Evolutionary conservation across 2,888 invertebrate genomes (phyloP).

Genomic region (Cataglyphis albicans): DNA sequence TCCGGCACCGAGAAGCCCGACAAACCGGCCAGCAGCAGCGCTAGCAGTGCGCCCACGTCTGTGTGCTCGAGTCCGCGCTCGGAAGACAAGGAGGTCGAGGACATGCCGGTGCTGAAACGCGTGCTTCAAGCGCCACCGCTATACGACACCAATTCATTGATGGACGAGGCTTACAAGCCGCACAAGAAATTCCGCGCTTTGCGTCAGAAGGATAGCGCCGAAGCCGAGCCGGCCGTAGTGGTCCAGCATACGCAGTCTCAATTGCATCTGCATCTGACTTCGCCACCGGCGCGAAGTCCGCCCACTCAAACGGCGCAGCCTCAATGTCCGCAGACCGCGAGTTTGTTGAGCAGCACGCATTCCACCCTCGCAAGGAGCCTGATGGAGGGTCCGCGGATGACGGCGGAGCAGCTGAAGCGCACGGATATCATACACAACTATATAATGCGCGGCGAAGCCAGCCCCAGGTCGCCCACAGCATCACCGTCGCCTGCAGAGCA

Average conservation of each 20-base stretch:
- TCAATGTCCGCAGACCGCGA: slow-evolving; percentile 85
- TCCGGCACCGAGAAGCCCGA: slow-evolving; percentile 96
- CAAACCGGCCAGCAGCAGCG: slow-evolving; percentile 89
- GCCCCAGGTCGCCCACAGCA: slow-evolving; percentile 82
- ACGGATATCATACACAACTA: slow-evolving; percentile 97
- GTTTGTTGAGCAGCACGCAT: slow-evolving; percentile 93
- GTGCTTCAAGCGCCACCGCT: slow-evolving; percentile 97
- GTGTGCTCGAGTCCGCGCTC: slow-evolving; percentile 95
- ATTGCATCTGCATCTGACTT: slow-evolving; percentile 86
- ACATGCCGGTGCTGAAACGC: slow-evolving; percentile 97
- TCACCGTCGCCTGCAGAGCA: slow-evolving; percentile 87
- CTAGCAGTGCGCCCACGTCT: slow-evolving; percentile 89
- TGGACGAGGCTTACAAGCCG: slow-evolving; percentile 98
- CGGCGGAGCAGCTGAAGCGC: slow-evolving; percentile 96
- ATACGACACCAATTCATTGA: slow-evolving; percentile 95
- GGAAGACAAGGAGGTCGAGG: slow-evolving; percentile 93
- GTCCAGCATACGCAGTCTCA: slow-evolving; percentile 86
- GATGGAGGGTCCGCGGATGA: slow-evolving; percentile 97
- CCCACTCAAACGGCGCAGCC: slow-evolving; percentile 86
- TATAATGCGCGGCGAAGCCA: slow-evolving; percentile 92
- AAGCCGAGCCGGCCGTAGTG: slow-evolving; percentile 90
- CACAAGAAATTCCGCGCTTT: slow-evolving; percentile 97
- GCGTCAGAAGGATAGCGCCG: slow-evolving; percentile 92
- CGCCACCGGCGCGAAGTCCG: slow-evolving; percentile 84
- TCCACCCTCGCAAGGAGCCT: slow-evolving; percentile 95